Base-by-base conservation (phyloP, 2,797 vertebrate species). In the Selene dorsalis region DNA sequence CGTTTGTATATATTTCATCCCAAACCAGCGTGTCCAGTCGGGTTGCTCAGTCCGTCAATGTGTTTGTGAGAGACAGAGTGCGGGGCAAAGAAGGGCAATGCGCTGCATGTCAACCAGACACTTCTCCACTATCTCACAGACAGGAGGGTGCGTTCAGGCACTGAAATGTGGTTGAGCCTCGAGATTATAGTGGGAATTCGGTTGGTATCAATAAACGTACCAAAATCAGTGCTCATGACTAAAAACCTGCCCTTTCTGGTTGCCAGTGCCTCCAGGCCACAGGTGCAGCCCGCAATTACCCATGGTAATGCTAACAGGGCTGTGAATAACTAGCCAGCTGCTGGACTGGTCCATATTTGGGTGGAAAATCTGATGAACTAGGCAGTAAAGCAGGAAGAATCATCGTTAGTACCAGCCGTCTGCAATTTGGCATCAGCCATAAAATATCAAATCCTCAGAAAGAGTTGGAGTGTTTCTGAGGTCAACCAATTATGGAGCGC, bases 401-500 rank as follows among this genome's bases (percentile, higher is more conserved):
- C 82, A 63, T 89, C 68, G 26, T 83, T 84, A 81, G 79, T 26
- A 82, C 55, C 64, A 77, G 76, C 68, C 14, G 13, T 77, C 75
- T 65, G 52, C 64, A 69, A 84, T 88, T 86, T 72, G 89, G 80
- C 73, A 65, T 77, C 60, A 73, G 73, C 72, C 26, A 39, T 87
- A 79, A 90, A 89, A 89, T 69, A 90, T 84, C 75, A 83, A 84
- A 87, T 78, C 71, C 70, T 84, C 86, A 82, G 63, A 86, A 89
- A 88, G 70, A 79, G 80, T 52, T 73, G 84, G 67, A 85, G 86
- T 75, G 75, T 83, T 89, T 88, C 87, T 83, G 80, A 87, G 91
- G 89, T 90, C 88, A 88, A 82, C 86, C 87, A 90, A 92, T 91
- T 90, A 90, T 73, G 4, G 58, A 87, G 82, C 30, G 68, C 90